phyloP scores from a whole-genome alignment of 1,140 invertebrate species.

The Trichonephila clavipes region DNA sequence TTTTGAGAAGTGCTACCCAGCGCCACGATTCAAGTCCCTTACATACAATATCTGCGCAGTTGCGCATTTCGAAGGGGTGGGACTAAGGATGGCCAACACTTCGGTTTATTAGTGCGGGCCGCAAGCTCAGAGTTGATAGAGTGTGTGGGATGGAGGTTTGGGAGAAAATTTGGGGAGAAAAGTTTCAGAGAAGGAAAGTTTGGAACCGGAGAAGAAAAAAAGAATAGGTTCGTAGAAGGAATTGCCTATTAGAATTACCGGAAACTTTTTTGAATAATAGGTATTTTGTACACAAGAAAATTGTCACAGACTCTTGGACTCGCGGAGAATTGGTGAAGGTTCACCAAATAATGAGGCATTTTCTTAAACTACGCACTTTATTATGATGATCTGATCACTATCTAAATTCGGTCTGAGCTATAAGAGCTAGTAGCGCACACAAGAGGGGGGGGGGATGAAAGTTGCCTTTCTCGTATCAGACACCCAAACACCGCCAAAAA shows the following conservation, averaged over 20 bases:
- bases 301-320: not conserved
- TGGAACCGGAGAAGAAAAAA: not conserved
- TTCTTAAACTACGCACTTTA: no score
- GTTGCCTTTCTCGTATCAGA: no score
- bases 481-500: no score
- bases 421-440: no score
- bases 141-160: not conserved
- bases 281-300: not conserved
- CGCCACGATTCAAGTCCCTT: not conserved
- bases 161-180: not conserved
- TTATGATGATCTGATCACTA: no score
- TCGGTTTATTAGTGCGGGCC: not conserved
- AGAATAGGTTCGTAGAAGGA: no score
- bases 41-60: not conserved
- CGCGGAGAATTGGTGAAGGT: not conserved
- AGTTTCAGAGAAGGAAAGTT: not conserved
- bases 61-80: constrained; percentile 1
- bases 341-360: no score
- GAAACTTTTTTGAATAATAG: not conserved
- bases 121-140: not conserved
- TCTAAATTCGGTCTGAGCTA: no score
- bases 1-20: not conserved
- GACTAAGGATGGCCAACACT: not conserved
- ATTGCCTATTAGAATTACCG: no score
- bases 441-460: no score